Percentiles rank a stretch among this genome's conserved stretches.
These are phyloP conservation scores for Panulirus ornatus DNA, from an alignment of 1,140 invertebrate genomes.

Conservation along the genomic window DNA sequence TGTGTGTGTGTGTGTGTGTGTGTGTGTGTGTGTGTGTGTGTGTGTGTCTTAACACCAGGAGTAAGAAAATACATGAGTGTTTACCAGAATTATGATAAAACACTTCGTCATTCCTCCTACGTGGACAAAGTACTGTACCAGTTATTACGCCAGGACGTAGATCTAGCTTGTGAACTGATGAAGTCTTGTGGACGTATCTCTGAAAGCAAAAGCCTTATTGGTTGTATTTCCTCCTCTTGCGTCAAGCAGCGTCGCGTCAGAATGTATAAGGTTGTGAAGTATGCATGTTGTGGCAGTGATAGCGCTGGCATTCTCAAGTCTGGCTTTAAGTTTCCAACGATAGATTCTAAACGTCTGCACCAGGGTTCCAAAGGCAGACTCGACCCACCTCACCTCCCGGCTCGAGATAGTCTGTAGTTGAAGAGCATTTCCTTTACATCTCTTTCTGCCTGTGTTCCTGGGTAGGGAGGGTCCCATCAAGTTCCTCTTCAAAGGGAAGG, in stretches of 20 bases:
- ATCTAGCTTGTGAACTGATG: slow-evolving; percentile 16
- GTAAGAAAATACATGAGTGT: no score
- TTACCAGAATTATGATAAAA: no score
- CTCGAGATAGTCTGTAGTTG: slow-evolving; percentile 27
- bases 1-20: no score
- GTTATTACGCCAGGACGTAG: no score
- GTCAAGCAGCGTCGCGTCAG: slow-evolving; percentile 42
- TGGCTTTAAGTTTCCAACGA: slow-evolving; percentile 40
- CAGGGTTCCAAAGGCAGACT: slow-evolving; percentile 41
- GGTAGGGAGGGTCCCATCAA: slow-evolving; percentile 32
- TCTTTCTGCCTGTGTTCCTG: not conserved
- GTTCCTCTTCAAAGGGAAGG: slow-evolving; percentile 18
- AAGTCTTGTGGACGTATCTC: slow-evolving; percentile 49
- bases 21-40: no score
- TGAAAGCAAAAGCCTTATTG: slow-evolving; percentile 28
- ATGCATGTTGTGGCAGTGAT: slow-evolving; percentile 47
- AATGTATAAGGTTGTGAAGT: no score
- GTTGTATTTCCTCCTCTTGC: slow-evolving; percentile 36
- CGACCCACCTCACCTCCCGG: slow-evolving; percentile 22
- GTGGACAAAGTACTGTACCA: no score
- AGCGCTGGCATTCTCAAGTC: not conserved
- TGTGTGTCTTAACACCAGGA: no score
- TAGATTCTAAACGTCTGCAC: slow-evolving; percentile 45
- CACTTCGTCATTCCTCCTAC: no score
- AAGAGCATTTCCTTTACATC: not conserved